Conservation (phyloP, 2,113 vertebrate genomes). For the Castor canadensis region DNA sequence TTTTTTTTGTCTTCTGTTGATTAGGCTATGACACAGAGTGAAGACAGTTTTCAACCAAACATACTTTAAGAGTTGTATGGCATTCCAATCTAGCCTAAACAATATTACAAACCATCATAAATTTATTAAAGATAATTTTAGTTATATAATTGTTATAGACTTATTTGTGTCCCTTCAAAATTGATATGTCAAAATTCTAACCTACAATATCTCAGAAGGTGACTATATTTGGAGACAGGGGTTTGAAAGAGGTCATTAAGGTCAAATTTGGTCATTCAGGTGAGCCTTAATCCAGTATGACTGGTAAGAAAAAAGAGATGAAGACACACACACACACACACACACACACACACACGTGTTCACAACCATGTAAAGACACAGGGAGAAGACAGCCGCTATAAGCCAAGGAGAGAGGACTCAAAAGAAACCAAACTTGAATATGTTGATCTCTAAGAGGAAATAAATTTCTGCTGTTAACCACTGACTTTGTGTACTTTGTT, state of each 20-base stretch:
- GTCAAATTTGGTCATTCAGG: background rate
- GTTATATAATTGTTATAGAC: background rate
- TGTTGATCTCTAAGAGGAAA: background rate
- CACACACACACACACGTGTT: background rate
- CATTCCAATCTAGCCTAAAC: background rate
- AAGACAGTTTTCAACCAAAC: background rate
- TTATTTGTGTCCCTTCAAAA: background rate
- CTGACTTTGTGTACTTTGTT: background rate
- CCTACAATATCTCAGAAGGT: background rate
- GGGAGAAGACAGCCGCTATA: background rate
- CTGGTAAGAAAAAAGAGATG: background rate
- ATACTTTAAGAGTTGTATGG: background rate
- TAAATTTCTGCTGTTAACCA: background rate
- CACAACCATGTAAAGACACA: background rate
- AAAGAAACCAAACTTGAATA: background rate
- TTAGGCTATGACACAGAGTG: background rate
- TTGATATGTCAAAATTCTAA: background rate
- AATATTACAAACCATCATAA: background rate
- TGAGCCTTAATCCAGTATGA: background rate
- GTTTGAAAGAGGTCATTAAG: background rate
- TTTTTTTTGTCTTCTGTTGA: background rate
- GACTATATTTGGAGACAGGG: background rate
- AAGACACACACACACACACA: background rate
- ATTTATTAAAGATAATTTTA: background rate
- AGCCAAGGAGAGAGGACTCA: background rate